Evolutionary conservation across 2,113 vertebrate species (phyloP).

Genomic region (Cyprinodon variegatus): DNA sequence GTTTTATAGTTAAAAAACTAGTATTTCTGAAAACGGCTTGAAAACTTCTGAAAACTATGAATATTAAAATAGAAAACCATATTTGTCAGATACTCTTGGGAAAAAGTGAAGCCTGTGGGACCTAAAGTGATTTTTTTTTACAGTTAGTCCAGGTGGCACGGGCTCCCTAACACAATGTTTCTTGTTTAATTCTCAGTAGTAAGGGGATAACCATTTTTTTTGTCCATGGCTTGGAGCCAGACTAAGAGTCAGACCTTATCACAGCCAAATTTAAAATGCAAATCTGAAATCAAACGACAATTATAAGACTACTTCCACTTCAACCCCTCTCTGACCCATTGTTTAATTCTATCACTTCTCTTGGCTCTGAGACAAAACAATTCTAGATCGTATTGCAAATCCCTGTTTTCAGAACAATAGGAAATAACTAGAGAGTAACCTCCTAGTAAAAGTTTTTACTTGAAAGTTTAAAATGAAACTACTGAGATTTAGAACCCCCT

Average conservation of each 20-base stretch:
- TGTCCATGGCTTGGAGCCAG: neutral
- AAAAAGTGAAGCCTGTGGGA: conserved; percentile 73
- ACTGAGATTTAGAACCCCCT: conserved; percentile 16
- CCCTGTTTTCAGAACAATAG: conserved; percentile 23
- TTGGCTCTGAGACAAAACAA: conserved; percentile 17
- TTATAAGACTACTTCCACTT: conserved; percentile 10
- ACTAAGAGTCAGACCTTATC: neutral
- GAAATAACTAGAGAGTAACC: conserved; percentile 19
- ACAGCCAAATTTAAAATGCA: neutral
- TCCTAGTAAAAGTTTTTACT: conserved; percentile 15
- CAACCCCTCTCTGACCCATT: conserved; percentile 10
- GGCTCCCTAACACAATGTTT: conserved; percentile 72
- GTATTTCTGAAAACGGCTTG: too few species aligned
- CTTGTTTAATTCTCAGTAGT: conserved; percentile 36
- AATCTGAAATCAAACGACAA: conserved; percentile 16
- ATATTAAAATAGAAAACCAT: too few species aligned
- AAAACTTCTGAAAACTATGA: too few species aligned
- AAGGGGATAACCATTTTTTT: neutral
- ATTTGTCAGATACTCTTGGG: conserved; percentile 71
- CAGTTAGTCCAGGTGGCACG: conserved; percentile 74
- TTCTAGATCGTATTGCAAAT: conserved; percentile 11
- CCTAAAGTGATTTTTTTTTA: conserved; percentile 54
- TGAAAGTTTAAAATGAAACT: conserved; percentile 22
- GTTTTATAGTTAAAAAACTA: too few species aligned
- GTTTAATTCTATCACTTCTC: neutral